Percentiles rank a stretch among this genome's conserved stretches.
Evolutionary conservation across 1,140 invertebrate genomes (phyloP).

Genomic region (Cyclina sinensis): DNA sequence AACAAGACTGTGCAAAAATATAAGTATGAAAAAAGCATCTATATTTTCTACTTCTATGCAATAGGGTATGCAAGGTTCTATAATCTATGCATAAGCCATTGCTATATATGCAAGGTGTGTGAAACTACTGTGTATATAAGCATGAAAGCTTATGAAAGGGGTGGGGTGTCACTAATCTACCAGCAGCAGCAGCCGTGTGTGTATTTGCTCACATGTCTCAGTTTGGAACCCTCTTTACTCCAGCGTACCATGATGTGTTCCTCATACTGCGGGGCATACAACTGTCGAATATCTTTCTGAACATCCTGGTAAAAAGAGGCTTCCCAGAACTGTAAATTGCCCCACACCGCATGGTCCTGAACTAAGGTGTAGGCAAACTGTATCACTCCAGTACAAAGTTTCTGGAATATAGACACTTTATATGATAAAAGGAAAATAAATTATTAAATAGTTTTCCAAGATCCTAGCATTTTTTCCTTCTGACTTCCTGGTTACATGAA

Average conservation of each 20-base stretch:
- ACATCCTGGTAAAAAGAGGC: constrained; percentile 98
- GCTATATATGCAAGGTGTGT: too few relatives aligned
- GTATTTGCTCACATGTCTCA: constrained; percentile 62
- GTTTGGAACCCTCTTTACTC: constrained; percentile 59
- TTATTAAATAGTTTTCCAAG: not conserved
- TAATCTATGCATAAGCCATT: too few relatives aligned
- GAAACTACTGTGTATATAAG: not conserved
- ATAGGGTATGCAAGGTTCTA: too few relatives aligned
- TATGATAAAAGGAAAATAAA: not conserved
- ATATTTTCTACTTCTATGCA: too few relatives aligned
- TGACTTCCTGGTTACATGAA: too few relatives aligned
- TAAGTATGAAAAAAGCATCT: too few relatives aligned
- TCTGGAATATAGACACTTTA: constrained; percentile 86
- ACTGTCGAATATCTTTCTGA: constrained; percentile 96
- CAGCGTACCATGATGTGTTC: constrained; percentile 72
- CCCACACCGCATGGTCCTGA: constrained; percentile 98
- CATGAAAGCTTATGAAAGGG: not conserved
- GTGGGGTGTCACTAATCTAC: not conserved
- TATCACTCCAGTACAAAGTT: constrained; percentile 98
- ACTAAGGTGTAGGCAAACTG: constrained; percentile 99
- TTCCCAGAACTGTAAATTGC: constrained; percentile 99
- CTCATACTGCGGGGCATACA: constrained; percentile 89
- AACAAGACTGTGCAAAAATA: too few relatives aligned
- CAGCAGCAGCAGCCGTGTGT: not conserved
- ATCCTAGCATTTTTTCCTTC: too few relatives aligned